These are phyloP conservation scores for Leucoma salicis DNA, from an alignment of 2,888 invertebrate genomes.

Conservation along the genomic window DNA sequence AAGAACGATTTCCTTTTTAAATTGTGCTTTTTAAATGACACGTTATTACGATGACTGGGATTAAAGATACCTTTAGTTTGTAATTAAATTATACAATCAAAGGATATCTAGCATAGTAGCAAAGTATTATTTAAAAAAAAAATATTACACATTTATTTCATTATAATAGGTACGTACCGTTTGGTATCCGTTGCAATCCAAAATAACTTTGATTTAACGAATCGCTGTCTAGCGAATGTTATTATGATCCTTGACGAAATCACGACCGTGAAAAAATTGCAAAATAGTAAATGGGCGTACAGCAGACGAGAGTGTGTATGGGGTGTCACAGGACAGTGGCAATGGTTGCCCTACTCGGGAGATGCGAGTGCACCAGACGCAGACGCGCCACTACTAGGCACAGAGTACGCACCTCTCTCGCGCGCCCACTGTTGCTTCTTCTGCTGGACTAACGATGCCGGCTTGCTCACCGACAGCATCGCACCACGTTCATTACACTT, in stretches of 20 bases:
- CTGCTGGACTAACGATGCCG: constrained; percentile 89
- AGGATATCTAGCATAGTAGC: too few species aligned
- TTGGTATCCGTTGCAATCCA: constrained; percentile 25
- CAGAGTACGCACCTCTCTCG: constrained; percentile 91
- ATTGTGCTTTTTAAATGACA: too few species aligned
- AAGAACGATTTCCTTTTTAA: too few species aligned
- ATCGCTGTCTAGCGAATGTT: constrained; percentile 33
- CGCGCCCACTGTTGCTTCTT: constrained; percentile 96
- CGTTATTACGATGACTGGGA: too few species aligned
- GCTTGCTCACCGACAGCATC: constrained; percentile 79
- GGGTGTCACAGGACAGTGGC: constrained; percentile 19
- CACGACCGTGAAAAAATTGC: constrained; percentile 54
- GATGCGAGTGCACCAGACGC: constrained; percentile 5
- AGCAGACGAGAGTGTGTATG: constrained; percentile 32
- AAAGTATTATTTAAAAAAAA: too few species aligned
- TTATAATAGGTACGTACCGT: constrained; percentile 36
- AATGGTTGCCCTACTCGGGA: constrained; percentile 17
- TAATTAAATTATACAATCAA: too few species aligned
- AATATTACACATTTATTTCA: too few species aligned
- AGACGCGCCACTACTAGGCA: constrained; percentile 7
- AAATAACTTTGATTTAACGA: constrained; percentile 31
- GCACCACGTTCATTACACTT: constrained; percentile 76
- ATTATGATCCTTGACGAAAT: constrained; percentile 38
- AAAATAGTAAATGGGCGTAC: constrained; percentile 37
- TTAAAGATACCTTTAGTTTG: too few species aligned